phyloP scores from a whole-genome alignment of 1,140 invertebrate species.

The Eupristina koningsbergeri region DNA sequence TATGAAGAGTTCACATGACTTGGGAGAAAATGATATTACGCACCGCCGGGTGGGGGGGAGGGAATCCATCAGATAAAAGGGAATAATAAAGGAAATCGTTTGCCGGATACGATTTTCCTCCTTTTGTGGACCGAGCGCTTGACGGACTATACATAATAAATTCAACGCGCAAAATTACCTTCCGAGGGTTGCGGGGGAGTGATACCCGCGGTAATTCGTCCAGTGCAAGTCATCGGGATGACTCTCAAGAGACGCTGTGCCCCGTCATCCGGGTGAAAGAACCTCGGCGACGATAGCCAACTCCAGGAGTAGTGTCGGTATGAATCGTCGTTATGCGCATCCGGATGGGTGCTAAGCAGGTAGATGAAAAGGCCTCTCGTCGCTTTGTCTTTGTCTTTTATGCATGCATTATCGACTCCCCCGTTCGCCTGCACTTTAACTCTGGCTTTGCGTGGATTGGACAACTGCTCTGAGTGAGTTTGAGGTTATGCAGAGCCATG shows the following conservation, averaged over 20 bases:
- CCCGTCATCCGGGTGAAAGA: slow-evolving; percentile 58
- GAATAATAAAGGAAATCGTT: slow-evolving; percentile 32
- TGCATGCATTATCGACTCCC: slow-evolving; percentile 20
- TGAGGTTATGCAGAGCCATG: background rate
- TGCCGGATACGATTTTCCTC: slow-evolving; percentile 15
- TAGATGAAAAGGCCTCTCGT: slow-evolving; percentile 43
- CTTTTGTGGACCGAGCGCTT: slow-evolving; percentile 24
- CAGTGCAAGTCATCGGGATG: slow-evolving; percentile 66
- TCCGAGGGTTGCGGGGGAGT: background rate
- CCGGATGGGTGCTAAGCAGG: slow-evolving; percentile 57
- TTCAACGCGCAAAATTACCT: slow-evolving; percentile 32
- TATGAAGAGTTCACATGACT: slow-evolving; percentile 28
- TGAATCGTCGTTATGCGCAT: slow-evolving; percentile 62
- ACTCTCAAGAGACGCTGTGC: slow-evolving; percentile 55
- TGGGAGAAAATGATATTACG: background rate
- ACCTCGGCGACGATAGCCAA: background rate
- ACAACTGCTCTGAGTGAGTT: background rate
- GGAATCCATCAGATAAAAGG: slow-evolving; percentile 22
- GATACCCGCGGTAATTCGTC: slow-evolving; percentile 59
- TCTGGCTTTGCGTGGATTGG: background rate
- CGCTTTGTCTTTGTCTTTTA: slow-evolving; percentile 17
- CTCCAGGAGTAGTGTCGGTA: slow-evolving; percentile 42
- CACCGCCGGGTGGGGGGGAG: background rate
- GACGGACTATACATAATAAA: slow-evolving; percentile 38
- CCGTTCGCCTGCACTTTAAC: background rate